Base-by-base conservation (phyloP, 2,888 invertebrate species). In the Seira ritae region DNA sequence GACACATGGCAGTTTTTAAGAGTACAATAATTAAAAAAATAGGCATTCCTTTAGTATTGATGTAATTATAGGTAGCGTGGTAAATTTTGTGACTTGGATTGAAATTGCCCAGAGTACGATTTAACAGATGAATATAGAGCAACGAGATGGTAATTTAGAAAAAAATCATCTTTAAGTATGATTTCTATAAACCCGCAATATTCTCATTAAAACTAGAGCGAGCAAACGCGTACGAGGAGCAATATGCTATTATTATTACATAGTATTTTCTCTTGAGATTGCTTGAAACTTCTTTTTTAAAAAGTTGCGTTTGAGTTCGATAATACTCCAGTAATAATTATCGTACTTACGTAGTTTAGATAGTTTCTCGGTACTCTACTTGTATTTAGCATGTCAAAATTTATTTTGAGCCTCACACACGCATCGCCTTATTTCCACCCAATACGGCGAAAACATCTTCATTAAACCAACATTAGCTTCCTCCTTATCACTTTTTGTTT, bases 381-480 rank as follows among this genome's bases (percentile, higher is more conserved):
- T 8, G 31, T 31, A 62, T 20, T 2, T 62, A 62, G 55, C 15
- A 8, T 12, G 55, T 55, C 17, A n/a, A 55, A 55, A 55, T 55
- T 55, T 12, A 55, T 12, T 55, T 12, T 17, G 6, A 55, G 55
- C 17, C 55, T 55, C 17, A 55, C 55, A 55, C 55, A 55, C 55
- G 55, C 55, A 55, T 55, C 55, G 2, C 55, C 17, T 55, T 55
- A 55, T 55, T 55, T 55, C 15, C 22, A 22, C 1, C 4, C 20
- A 62, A 62, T 50, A 50, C 50, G 62, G 62, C 62, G 22, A 62
- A 19, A 62, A 62, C 69, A 74, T 69, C 73, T 78, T 83, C 83
- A 78, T 83, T 83, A 84, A 84, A 84, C 70, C 66, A 79, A 84
- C 83, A 84, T 84, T 84, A 84, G 83, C 66, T 42, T 66, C 37